Base-by-base conservation (phyloP, 2,797 vertebrate genomes). In the Anguilla megastoma region DNA sequence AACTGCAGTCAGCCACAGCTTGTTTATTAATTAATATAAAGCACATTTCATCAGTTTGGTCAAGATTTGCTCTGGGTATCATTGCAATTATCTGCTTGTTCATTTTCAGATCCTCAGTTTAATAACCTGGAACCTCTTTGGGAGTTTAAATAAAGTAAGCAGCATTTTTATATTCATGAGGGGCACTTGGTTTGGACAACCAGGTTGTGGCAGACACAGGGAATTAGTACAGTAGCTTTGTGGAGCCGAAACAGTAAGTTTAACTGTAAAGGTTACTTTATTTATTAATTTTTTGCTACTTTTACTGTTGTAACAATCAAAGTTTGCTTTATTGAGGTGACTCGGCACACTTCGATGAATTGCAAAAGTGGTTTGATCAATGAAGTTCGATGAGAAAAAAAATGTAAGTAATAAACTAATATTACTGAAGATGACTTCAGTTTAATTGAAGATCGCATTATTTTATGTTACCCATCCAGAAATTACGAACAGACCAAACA, bases 1-100 rank as follows among this genome's bases (percentile, higher is more conserved):
- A 92, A 93, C 95, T 93, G 94, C 94, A 93, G 89, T 92, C 95
- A 94, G 95, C 91, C 92, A 95, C 95, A 95, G 94, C 93, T 92
- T 92, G 92, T 95, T 93, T 94, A 95, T 95, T 90, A 95, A 95
- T 21, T 82, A 96, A 95, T 96, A 60, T 85, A 30, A 74, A 74
- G 94, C 85, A 91, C 92, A 92, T 88, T 93, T 95, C 96, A 95
- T 97, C 96, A 95, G 95, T 92, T 88, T 92, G 91, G 90, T 92
- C 91, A 93, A 91, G 92, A 93, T 88, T 56, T 90, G 88, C 33
- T 71, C 33, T 83, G 21, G 27, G 54, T 58, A 83, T 79, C 52
- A 86, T 24, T 54, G 66, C 48, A 86, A 85, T 86, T 83, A 89
- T 54, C 76, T 84, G 16, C 58, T 54, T 30, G 50, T 87, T 74